These are phyloP conservation scores for Lottia scabra DNA, from an alignment of 2,888 invertebrate species.

Conservation along the genomic window DNA sequence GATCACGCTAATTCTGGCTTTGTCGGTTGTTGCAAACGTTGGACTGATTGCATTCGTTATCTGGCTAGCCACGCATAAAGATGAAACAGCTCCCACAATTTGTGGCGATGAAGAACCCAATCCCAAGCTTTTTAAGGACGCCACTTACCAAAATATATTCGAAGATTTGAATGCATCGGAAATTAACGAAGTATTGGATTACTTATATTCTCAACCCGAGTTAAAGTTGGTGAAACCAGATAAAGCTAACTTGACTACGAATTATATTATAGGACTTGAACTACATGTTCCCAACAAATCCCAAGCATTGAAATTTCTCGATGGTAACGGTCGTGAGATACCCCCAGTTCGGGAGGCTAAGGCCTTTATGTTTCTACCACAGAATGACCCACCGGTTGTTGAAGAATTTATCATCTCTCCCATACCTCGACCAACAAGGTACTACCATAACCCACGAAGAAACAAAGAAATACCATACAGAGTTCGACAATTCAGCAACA, in stretches of 20 bases:
- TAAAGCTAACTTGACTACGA: conserved; percentile 24
- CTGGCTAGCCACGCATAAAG: neutral
- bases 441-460: conserved; percentile 27
- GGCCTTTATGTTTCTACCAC: conserved; percentile 37
- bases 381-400: conserved; percentile 29
- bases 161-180: conserved; percentile 27
- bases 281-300: conserved; percentile 43
- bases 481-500: conserved; percentile 27
- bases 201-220: conserved; percentile 19
- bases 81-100: neutral
- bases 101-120: neutral
- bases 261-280: conserved; percentile 33
- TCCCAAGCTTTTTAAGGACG: neutral
- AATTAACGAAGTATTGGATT: conserved; percentile 29
- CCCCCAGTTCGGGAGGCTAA: conserved; percentile 40
- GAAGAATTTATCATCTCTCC: conserved; percentile 47
- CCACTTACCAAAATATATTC: conserved; percentile 25
- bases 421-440: conserved; percentile 38
- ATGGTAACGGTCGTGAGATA: conserved; percentile 19
- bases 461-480: conserved; percentile 28
- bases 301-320: conserved; percentile 34
- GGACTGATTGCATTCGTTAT: conserved; percentile 11
- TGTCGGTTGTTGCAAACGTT: conserved; percentile 11
- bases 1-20: conserved; percentile 8
- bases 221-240: conserved; percentile 25